Evolutionary conservation across 2,888 invertebrate species (phyloP).

Genomic region (Dusona sp.): DNA sequence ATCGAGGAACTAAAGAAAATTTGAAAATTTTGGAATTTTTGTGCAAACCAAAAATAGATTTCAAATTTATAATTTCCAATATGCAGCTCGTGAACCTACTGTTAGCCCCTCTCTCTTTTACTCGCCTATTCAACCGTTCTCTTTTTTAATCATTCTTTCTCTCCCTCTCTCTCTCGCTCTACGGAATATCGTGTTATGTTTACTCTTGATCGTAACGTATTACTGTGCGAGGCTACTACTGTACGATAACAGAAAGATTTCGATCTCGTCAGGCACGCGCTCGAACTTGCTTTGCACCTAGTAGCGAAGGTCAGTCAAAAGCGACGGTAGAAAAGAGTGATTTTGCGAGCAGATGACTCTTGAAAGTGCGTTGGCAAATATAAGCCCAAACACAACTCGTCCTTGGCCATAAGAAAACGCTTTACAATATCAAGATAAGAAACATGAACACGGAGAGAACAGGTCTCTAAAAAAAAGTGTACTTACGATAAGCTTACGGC

Average conservation of each 20-base stretch:
- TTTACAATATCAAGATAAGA: neutral
- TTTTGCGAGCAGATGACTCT: conserved; percentile 1
- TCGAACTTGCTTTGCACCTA: conserved; percentile 33
- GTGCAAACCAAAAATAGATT: neutral
- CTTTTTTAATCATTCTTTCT: neutral
- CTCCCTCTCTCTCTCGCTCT: conserved; percentile 4
- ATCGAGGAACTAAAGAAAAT: neutral
- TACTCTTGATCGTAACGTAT: conserved; percentile 51
- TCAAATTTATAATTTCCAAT: neutral
- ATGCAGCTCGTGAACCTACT: too few species aligned
- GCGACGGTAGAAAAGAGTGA: conserved; percentile 39
- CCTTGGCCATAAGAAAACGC: neutral
- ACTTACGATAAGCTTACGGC: neutral
- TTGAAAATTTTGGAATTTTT: neutral
- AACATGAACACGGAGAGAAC: neutral
- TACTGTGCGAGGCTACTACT: conserved; percentile 49
- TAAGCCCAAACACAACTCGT: neutral
- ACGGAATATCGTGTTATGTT: conserved; percentile 46
- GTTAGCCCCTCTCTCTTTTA: neutral
- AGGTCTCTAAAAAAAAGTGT: neutral
- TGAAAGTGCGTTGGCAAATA: conserved; percentile 34
- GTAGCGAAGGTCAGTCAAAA: conserved; percentile 42
- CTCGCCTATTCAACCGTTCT: neutral
- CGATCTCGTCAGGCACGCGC: conserved; percentile 40
- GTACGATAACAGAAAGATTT: conserved; percentile 22